A percentile compares a stretch with the other conserved stretches of the same genome.
Conservation (phyloP, 2,888 invertebrate genomes). For the Cacoxenus indagator region DNA sequence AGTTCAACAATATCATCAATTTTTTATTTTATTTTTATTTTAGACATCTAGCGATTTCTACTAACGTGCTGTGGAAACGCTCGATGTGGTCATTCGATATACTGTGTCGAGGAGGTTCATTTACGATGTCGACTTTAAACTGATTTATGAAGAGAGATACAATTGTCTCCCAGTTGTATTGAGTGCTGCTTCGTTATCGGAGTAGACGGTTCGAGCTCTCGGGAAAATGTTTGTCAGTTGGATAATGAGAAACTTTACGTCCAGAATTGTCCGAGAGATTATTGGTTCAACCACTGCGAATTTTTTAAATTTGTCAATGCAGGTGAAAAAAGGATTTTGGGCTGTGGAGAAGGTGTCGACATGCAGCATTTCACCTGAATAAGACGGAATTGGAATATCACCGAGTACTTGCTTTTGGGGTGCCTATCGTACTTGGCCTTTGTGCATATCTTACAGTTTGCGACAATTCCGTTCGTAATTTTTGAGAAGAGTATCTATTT, state of each 20-base stretch:
- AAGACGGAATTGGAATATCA: not conserved
- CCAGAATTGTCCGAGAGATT: slow-evolving; percentile 25
- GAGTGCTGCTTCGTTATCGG: slow-evolving; percentile 26
- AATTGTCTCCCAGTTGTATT: slow-evolving; percentile 7
- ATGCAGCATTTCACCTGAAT: not conserved
- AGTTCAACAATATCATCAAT: slow-evolving; percentile 2
- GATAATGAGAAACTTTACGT: slow-evolving; percentile 27
- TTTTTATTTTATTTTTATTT: slow-evolving; percentile 12
- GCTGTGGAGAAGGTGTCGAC: not conserved
- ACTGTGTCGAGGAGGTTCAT: slow-evolving; percentile 13
- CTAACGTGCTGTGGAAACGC: slow-evolving; percentile 16
- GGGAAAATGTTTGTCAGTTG: slow-evolving; percentile 30
- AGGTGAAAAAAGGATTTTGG: not conserved
- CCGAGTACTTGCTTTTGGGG: not conserved
- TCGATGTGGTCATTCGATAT: slow-evolving; percentile 18
- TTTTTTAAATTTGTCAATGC: too few relatives aligned
- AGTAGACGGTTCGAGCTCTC: slow-evolving; percentile 28
- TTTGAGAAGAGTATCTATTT: slow-evolving; percentile 8
- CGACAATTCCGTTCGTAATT: not conserved
- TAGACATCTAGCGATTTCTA: slow-evolving; percentile 7
- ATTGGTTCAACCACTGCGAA: slow-evolving; percentile 33
- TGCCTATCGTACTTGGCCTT: not conserved
- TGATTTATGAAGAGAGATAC: not conserved
- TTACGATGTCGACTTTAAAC: slow-evolving; percentile 13
- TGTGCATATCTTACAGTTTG: slow-evolving; percentile 1